Evolutionary conservation across 2,797 vertebrate genomes (phyloP).

Genomic region (Strix occidentalis): DNA sequence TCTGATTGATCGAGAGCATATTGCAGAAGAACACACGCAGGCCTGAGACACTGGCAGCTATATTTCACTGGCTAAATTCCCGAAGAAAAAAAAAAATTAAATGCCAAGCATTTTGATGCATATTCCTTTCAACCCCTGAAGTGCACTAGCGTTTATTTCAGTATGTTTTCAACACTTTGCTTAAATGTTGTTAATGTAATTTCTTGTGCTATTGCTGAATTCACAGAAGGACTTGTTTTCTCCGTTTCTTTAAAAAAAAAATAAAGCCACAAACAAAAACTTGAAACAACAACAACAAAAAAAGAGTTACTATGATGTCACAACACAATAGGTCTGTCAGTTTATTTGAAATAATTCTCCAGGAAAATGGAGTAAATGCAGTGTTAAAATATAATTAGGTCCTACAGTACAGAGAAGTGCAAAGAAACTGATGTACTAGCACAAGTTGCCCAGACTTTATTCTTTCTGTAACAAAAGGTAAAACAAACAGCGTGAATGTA

Average conservation of each 20-base stretch:
- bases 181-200: conserved; percentile 75
- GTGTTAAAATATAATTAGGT: conserved; percentile 81
- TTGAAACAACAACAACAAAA: background rate
- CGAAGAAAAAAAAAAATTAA: conserved; percentile 83
- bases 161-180: conserved; percentile 71
- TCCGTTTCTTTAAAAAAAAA: background rate
- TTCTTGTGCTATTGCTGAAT: conserved; percentile 73
- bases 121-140: conserved; percentile 78
- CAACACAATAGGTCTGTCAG: conserved; percentile 74
- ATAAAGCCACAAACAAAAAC: background rate
- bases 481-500: conserved; percentile 53
- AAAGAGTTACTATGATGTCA: conserved; percentile 63
- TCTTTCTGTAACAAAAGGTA: conserved; percentile 71
- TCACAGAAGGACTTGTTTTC: conserved; percentile 75
- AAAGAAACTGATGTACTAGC: conserved; percentile 55
- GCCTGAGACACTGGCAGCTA: conserved; percentile 86
- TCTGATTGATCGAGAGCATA: conserved; percentile 99
- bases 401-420: conserved; percentile 63
- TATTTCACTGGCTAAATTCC: conserved; percentile 93
- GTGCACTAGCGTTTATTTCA: conserved; percentile 70
- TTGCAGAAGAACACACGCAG: conserved; percentile 87
- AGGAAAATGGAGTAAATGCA: conserved; percentile 70
- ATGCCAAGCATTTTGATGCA: conserved; percentile 83
- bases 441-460: conserved; percentile 64
- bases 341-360: conserved; percentile 75